Base-by-base conservation (phyloP, 1,140 invertebrate genomes). In the Hylaeus anthracinus region DNA sequence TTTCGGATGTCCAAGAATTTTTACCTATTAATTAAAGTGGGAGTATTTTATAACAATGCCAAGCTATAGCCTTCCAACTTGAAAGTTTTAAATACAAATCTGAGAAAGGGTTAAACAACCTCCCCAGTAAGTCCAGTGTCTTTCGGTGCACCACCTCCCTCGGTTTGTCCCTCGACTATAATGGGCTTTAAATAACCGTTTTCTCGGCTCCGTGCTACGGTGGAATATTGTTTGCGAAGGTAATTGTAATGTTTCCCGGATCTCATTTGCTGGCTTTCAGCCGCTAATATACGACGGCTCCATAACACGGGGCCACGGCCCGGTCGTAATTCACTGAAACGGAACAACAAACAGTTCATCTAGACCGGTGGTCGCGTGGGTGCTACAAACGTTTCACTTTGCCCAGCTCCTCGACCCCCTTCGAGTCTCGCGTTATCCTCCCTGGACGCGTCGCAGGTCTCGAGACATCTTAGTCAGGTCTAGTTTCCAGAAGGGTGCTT, bases 211-310 rank as follows among this genome's bases (percentile, higher is more conserved):
- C 67, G 45, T 69, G 51, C 14, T 64, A 72, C 75, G 70, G 77
- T 58, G 76, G 89, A 87, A 89, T 88, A 90, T 90, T 89, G 89
- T 90, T 90, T 90, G 86, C 87, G 77, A 89, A 88, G 86, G 88
- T 91, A 91, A 91, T 90, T 90, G 88, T 91, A 89, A 90, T 90
- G 89, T 90, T 90, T 90, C 88, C 85, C 82, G 88, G 88, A 90
- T 89, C 89, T 90, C 89, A 90, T 90, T 90, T 90, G 88, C 86
- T 89, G 86, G 88, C 87, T 90, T 90, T 90, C 90, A 90, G 85
- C 69, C 72, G 85, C 72, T 90, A 90, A 91, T 90, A 90, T 91
- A 90, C 85, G 87, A 61, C 86, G 65, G 85, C 73, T 79, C 65
- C 77, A 72, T 89, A 88, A 75, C 81, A 43, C 72, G 74, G 79